A percentile compares a stretch with the other conserved stretches of the same genome.
phyloP scores from a whole-genome alignment of 2,888 invertebrate genomes.

The Latrodectus hesperus region DNA sequence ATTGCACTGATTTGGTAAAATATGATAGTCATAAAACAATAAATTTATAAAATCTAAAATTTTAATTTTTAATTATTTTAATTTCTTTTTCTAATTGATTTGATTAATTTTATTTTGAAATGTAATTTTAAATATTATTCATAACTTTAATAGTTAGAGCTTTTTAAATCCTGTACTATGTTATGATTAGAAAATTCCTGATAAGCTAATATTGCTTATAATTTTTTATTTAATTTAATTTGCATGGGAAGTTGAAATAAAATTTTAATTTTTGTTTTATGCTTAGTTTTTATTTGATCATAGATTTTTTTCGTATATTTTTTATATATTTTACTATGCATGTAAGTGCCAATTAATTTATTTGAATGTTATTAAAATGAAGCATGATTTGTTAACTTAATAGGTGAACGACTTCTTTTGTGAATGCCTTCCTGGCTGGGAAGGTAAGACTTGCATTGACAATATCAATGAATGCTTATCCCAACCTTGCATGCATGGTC shows the following conservation, averaged over 20 bases:
- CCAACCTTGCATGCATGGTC: constrained; percentile 83
- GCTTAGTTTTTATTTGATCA: background rate
- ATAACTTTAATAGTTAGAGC: too few species aligned
- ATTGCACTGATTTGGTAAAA: constrained; percentile 89
- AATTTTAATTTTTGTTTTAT: background rate
- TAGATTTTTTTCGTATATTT: too few species aligned
- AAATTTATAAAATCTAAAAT: too few species aligned
- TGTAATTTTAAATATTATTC: too few species aligned
- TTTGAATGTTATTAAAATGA: background rate
- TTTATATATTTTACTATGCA: too few species aligned
- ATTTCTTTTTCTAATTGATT: too few species aligned
- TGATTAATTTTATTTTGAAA: too few species aligned
- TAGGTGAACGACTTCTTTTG: constrained; percentile 81
- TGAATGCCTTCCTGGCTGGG: constrained; percentile 83
- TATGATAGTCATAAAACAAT: constrained; percentile 72
- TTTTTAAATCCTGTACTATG: too few species aligned
- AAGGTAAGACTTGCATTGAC: constrained; percentile 79
- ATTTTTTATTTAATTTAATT: too few species aligned
- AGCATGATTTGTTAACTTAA: constrained; percentile 45
- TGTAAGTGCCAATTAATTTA: background rate
- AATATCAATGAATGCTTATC: constrained; percentile 74
- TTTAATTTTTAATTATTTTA: too few species aligned
- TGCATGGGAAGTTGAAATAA: background rate
- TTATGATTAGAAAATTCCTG: too few species aligned
- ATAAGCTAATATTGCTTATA: too few species aligned